These are phyloP conservation scores for Xylocampa areola DNA, from an alignment of 2,888 invertebrate species.

Conservation along the genomic window DNA sequence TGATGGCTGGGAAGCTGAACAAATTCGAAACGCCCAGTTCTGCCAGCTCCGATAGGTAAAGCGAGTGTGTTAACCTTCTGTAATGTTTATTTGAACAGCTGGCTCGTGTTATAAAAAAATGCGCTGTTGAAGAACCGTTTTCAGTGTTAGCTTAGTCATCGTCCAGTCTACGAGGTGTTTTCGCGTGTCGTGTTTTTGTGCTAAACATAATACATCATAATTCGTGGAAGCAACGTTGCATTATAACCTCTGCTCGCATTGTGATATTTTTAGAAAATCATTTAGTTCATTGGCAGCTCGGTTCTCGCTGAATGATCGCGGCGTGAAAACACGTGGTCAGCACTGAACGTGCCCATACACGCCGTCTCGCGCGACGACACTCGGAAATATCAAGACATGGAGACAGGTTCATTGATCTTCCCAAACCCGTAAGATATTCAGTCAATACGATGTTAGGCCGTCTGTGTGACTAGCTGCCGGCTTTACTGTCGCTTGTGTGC, in stretches of 20 bases:
- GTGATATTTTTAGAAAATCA: constrained; percentile 87
- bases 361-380: constrained; percentile 63
- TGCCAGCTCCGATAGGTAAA: constrained; percentile 97
- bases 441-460: constrained; percentile 61
- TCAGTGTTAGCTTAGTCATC: constrained; percentile 76
- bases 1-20: constrained; percentile 88
- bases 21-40: constrained; percentile 96
- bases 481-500: constrained; percentile 64
- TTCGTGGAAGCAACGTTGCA: constrained; percentile 68
- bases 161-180: constrained; percentile 66
- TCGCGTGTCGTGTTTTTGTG: constrained; percentile 73
- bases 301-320: constrained; percentile 73
- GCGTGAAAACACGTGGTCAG: constrained; percentile 79
- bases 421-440: constrained; percentile 81
- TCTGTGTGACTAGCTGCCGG: constrained; percentile 69
- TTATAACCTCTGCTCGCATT: constrained; percentile 85
- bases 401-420: constrained; percentile 77
- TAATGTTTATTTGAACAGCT: constrained; percentile 87
- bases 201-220: constrained; percentile 59
- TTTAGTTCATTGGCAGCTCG: constrained; percentile 83
- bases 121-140: constrained; percentile 69
- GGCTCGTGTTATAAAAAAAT: constrained; percentile 79
- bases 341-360: constrained; percentile 64
- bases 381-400: constrained; percentile 72
- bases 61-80: constrained; percentile 76